These are phyloP conservation scores for Gymnodraco acuticeps DNA, from an alignment of 2,797 vertebrate species.

Conservation along the genomic window DNA sequence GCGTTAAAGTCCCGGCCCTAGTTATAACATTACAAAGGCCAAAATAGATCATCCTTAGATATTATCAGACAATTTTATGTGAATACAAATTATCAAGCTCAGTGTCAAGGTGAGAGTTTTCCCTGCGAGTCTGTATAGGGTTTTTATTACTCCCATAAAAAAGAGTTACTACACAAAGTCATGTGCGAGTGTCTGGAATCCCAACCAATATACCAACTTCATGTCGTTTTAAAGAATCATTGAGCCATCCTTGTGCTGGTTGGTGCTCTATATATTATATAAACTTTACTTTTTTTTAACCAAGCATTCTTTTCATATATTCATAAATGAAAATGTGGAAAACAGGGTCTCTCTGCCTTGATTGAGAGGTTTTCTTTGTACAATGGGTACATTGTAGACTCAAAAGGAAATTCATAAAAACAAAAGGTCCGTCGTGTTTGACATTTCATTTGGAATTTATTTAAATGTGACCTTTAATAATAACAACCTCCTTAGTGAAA, in stretches of 20 bases:
- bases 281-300: neutral
- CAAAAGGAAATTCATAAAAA: constrained; percentile 25
- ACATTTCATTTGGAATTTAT: constrained; percentile 48
- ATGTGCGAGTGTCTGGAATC: neutral
- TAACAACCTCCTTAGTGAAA: constrained; percentile 27
- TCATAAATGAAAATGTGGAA: neutral
- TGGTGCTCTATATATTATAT: neutral
- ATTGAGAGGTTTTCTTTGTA: constrained; percentile 5
- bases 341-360: neutral
- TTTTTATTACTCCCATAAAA: constrained; percentile 42
- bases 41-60: constrained; percentile 46
- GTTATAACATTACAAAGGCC: constrained; percentile 51
- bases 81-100: constrained; percentile 36
- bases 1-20: too few species aligned
- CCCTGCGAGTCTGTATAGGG: constrained; percentile 16
- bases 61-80: constrained; percentile 30
- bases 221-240: neutral
- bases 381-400: constrained; percentile 24
- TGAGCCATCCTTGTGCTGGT: neutral
- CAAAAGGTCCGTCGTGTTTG: constrained; percentile 42
- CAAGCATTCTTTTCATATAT: neutral
- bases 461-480: constrained; percentile 60
- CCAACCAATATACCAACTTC: neutral
- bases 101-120: constrained; percentile 45
- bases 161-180: constrained; percentile 14